Percentiles rank a stretch among this genome's conserved stretches.
These are phyloP conservation scores for Nomada ferruginata DNA, from an alignment of 2,888 invertebrate genomes.

Conservation along the genomic window DNA sequence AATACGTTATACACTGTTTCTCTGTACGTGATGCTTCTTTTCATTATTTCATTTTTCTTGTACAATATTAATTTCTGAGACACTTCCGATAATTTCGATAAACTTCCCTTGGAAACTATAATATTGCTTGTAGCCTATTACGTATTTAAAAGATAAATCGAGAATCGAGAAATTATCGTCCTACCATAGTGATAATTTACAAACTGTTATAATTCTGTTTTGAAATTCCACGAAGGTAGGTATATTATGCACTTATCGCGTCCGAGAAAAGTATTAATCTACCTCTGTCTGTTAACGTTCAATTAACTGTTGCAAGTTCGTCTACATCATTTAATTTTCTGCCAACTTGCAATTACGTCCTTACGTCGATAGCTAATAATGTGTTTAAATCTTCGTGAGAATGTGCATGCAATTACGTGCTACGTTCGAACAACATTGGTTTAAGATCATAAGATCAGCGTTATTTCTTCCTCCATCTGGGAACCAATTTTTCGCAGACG, in stretches of 20 bases:
- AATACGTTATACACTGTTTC: no score
- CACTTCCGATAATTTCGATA: not conserved
- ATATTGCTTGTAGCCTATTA: not conserved
- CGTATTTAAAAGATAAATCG: not conserved
- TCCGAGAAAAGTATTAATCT: slow-evolving; percentile 1
- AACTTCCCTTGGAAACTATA: not conserved
- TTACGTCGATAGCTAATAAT: not conserved
- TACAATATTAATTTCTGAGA: no score
- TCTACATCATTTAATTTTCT: not conserved
- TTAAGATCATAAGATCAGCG: not conserved
- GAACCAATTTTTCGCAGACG: not conserved
- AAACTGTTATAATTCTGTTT: not conserved
- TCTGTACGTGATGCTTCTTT: not conserved
- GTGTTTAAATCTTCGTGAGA: not conserved
- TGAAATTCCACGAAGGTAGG: not conserved
- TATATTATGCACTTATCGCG: not conserved
- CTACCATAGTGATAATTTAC: not conserved
- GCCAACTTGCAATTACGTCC: not conserved
- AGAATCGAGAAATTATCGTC: not conserved
- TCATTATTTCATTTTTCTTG: not conserved
- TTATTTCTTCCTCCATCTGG: not conserved
- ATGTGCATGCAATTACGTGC: not conserved
- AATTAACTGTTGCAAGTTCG: slow-evolving; percentile 6
- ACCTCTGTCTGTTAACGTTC: slow-evolving; percentile 3
- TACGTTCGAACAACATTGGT: not conserved